These are phyloP conservation scores for Venusia cambrica DNA, from an alignment of 2,888 invertebrate species.

Conservation along the genomic window DNA sequence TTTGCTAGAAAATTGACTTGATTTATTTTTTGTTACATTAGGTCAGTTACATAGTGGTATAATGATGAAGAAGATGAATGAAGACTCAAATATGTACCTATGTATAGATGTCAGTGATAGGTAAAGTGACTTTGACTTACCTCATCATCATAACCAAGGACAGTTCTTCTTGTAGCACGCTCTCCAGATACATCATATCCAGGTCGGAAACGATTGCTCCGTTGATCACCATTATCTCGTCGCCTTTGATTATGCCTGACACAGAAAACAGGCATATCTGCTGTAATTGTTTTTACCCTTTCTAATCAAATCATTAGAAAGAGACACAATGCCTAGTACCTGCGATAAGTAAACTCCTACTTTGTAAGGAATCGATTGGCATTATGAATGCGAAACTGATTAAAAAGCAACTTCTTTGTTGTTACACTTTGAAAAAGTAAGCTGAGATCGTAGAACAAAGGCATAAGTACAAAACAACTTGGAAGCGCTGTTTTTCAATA, in stretches of 20 bases:
- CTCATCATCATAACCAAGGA: conserved; percentile 98
- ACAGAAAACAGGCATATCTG: conserved; percentile 54
- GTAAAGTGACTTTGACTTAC: conserved; percentile 46
- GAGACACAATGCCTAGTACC: conserved; percentile 35
- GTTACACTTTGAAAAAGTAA: conserved; percentile 20
- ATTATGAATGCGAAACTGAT: conserved; percentile 21
- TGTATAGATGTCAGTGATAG: background rate
- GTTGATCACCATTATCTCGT: conserved; percentile 99
- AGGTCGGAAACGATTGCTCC: conserved; percentile 98
- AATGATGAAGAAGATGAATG: no score
- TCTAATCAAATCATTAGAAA: conserved; percentile 33
- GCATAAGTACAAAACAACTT: conserved; percentile 21
- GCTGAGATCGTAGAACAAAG: conserved; percentile 30
- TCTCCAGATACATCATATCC: conserved; percentile 99
- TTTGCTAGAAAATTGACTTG: conserved; percentile 22
- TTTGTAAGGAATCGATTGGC: conserved; percentile 27
- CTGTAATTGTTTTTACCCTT: conserved; percentile 47
- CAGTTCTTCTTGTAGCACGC: conserved; percentile 96
- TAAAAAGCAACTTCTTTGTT: conserved; percentile 23
- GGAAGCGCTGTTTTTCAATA: conserved; percentile 19
- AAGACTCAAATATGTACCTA: no score
- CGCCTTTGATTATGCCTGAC: conserved; percentile 97
- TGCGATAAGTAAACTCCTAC: conserved; percentile 28
- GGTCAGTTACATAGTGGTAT: conserved; percentile 11
- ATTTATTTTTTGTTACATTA: conserved; percentile 23